phyloP scores from a whole-genome alignment of 2,888 invertebrate genomes.

The Latrodectus elegans region DNA sequence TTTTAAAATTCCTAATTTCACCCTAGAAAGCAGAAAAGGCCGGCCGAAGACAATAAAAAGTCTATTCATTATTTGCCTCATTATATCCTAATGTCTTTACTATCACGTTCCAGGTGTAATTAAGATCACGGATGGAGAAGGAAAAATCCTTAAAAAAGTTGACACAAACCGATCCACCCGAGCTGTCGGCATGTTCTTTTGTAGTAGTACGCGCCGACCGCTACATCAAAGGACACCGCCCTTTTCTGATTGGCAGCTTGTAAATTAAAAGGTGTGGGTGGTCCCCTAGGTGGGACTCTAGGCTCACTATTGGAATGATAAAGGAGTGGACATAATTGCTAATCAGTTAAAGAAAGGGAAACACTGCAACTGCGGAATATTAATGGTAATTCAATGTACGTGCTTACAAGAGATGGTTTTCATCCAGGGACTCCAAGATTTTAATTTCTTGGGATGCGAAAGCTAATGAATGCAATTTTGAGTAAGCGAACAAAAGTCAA shows the following conservation, averaged over 20 bases:
- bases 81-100: conserved; percentile 67
- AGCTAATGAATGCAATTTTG: background rate
- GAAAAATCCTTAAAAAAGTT: conserved; percentile 54
- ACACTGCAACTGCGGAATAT: conserved; percentile 48
- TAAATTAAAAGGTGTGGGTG: conserved; percentile 68
- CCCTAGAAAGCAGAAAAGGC: no score
- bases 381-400: conserved; percentile 40
- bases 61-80: conserved; percentile 65
- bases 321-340: conserved; percentile 65
- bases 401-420: conserved; percentile 40
- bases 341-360: conserved; percentile 67
- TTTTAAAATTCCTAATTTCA: no score
- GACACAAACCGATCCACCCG: conserved; percentile 63
- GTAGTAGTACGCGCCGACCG: conserved; percentile 35
- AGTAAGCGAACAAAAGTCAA: conserved; percentile 2
- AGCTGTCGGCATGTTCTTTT: conserved; percentile 66
- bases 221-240: conserved; percentile 55
- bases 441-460: background rate
- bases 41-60: conserved; percentile 49
- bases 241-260: conserved; percentile 63
- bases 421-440: background rate
- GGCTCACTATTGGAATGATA: conserved; percentile 57
- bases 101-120: conserved; percentile 60
- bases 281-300: conserved; percentile 53
- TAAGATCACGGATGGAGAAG: conserved; percentile 42